phyloP scores from a whole-genome alignment of 1,140 invertebrate genomes.

The Bactericera cockerelli region DNA sequence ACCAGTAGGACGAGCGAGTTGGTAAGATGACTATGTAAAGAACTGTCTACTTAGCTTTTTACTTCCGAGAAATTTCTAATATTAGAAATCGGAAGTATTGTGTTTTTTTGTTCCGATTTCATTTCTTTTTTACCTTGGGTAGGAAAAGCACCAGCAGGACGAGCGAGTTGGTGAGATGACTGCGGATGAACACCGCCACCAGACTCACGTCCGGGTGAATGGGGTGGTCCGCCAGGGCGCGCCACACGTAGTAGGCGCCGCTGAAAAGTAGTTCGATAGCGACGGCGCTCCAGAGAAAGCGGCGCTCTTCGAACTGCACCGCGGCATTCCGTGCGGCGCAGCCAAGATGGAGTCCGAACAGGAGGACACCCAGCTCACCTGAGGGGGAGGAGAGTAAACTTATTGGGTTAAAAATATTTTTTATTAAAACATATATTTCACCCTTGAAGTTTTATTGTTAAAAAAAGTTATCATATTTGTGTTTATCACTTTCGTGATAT shows the following conservation, averaged over 20 bases:
- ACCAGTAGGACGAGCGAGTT: too few species aligned
- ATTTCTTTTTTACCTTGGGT: too few species aligned
- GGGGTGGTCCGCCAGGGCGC: slow-evolving; percentile 28
- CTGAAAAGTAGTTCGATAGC: slow-evolving; percentile 58
- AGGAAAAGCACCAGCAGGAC: too few species aligned
- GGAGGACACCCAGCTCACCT: slow-evolving; percentile 68
- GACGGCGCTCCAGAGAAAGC: slow-evolving; percentile 58
- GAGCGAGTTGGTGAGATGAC: too few species aligned
- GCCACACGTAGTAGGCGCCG: slow-evolving; percentile 46
- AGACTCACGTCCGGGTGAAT: slow-evolving; percentile 47
- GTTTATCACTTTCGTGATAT: too few species aligned
- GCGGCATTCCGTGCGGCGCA: slow-evolving; percentile 65
- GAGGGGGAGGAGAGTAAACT: slow-evolving; percentile 21
- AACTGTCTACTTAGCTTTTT: too few species aligned
- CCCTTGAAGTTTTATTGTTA: too few species aligned
- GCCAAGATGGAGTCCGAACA: slow-evolving; percentile 67
- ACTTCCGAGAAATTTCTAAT: slow-evolving; percentile 61
- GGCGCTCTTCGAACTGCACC: slow-evolving; percentile 59
- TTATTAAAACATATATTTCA: too few species aligned
- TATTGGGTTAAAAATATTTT: not conserved
- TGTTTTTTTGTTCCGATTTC: too few species aligned
- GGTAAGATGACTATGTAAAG: too few species aligned
- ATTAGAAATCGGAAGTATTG: too few species aligned
- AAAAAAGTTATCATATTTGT: too few species aligned
- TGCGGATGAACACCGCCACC: slow-evolving; percentile 49